These are phyloP conservation scores for Volucella zonaria DNA, from an alignment of 2,888 invertebrate species.

Conservation along the genomic window DNA sequence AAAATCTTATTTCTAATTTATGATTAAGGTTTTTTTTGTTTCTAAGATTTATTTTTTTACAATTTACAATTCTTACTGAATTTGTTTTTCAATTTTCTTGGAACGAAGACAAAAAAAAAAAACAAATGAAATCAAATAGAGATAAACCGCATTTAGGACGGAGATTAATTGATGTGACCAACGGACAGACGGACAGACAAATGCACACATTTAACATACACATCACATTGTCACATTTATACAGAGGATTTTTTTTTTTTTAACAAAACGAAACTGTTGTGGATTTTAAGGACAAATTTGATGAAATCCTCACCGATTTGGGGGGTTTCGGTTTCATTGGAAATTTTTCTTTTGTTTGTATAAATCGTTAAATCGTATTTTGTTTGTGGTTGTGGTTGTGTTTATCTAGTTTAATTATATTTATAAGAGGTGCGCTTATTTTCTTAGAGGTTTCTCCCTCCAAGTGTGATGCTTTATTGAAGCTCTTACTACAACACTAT, in stretches of 20 bases:
- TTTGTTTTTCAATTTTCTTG: slow-evolving; percentile 61
- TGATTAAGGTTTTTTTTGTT: slow-evolving; percentile 16
- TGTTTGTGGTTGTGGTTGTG: slow-evolving; percentile 40
- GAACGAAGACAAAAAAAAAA: slow-evolving; percentile 28
- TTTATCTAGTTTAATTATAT: slow-evolving; percentile 57
- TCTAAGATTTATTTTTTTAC: slow-evolving; percentile 68
- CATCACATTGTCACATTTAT: slow-evolving; percentile 69
- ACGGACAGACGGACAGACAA: slow-evolving; percentile 56
- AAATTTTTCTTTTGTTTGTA: slow-evolving; percentile 36
- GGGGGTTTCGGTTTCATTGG: background rate
- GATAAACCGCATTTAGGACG: slow-evolving; percentile 73
- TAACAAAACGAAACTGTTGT: background rate
- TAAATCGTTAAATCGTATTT: slow-evolving; percentile 67
- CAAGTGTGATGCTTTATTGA: slow-evolving; percentile 61
- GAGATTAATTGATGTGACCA: slow-evolving; percentile 63
- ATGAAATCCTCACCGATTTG: slow-evolving; percentile 65
- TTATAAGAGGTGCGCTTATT: slow-evolving; percentile 69
- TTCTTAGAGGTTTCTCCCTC: slow-evolving; percentile 25
- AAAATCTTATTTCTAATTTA: slow-evolving; percentile 44
- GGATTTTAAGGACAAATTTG: slow-evolving; percentile 19
- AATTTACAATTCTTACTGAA: slow-evolving; percentile 75
- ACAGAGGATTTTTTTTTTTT: slow-evolving; percentile 20
- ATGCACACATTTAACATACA: slow-evolving; percentile 62
- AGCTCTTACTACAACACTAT: slow-evolving; percentile 51
- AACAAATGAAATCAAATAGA: slow-evolving; percentile 19